A percentile compares a stretch with the other conserved stretches of the same genome.
Evolutionary conservation across 2,113 vertebrate genomes (phyloP).

Genomic region (Cyphomyrus discorhynchus): DNA sequence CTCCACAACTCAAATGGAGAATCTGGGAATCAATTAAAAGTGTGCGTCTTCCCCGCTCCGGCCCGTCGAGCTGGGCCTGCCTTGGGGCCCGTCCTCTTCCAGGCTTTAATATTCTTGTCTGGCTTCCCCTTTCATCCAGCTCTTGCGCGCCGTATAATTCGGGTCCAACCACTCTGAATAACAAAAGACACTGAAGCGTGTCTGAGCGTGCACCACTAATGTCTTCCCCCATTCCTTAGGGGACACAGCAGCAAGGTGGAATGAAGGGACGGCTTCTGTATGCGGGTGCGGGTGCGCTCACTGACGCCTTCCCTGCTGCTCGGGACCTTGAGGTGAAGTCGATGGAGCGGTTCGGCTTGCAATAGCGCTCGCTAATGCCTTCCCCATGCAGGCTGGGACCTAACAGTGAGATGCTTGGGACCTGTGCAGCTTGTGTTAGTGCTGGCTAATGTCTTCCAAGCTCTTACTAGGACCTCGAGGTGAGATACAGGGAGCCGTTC

Average conservation of each 20-base stretch:
- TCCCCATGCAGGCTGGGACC: neutral
- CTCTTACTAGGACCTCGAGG: neutral
- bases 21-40: constrained; percentile 21
- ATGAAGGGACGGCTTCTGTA: neutral
- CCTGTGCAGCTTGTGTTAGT: neutral
- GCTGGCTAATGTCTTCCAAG: constrained; percentile 3
- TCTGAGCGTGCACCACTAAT: neutral
- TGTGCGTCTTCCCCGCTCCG: neutral
- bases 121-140: constrained; percentile 12
- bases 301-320: neutral
- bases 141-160: constrained; percentile 5
- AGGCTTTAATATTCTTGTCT: constrained; percentile 20
- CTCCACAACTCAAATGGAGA: constrained; percentile 10
- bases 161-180: constrained; percentile 8
- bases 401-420: neutral
- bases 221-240: neutral
- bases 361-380: constrained; percentile 1
- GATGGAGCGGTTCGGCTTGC: neutral
- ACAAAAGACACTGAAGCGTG: constrained; percentile 7
- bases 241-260: neutral
- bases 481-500: neutral
- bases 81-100: neutral
- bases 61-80: neutral
- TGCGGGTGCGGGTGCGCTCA: neutral
- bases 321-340: neutral